Conservation (phyloP, 2,113 vertebrate genomes). For the Carollia perspicillata region DNA sequence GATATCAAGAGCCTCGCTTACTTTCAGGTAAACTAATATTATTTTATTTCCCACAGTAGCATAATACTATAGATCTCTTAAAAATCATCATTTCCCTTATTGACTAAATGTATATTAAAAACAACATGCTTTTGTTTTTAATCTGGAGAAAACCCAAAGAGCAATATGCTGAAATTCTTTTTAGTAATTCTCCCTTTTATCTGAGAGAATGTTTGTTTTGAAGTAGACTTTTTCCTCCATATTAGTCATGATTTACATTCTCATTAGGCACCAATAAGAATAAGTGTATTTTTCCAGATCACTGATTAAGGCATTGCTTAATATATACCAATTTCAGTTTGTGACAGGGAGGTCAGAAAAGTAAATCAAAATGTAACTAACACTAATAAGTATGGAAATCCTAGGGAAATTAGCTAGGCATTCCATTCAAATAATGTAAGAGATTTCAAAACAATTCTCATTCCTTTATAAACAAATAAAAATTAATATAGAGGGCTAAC, state of each 20-base stretch:
- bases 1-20: slow-evolving; percentile 67
- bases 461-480: neutral
- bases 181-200: neutral
- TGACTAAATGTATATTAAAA: slow-evolving; percentile 20
- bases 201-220: slow-evolving; percentile 5
- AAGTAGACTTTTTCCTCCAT: neutral
- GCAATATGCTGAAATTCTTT: neutral
- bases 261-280: neutral
- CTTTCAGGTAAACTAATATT: slow-evolving; percentile 67
- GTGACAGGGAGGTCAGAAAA: neutral
- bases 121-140: neutral
- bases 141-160: slow-evolving; percentile 20
- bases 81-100: neutral
- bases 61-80: neutral
- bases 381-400: neutral
- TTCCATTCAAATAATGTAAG: slow-evolving; percentile 11
- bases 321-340: neutral
- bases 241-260: neutral
- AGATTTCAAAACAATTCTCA: neutral
- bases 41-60: slow-evolving; percentile 51
- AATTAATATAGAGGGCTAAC: slow-evolving; percentile 17
- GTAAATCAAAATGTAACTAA: slow-evolving; percentile 8
- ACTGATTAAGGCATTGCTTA: neutral
- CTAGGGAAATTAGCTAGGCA: neutral
- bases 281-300: neutral